A percentile compares a stretch with the other conserved stretches of the same genome.
Conservation (phyloP, 2,888 invertebrate genomes). For the Nephrotoma appendiculata region DNA sequence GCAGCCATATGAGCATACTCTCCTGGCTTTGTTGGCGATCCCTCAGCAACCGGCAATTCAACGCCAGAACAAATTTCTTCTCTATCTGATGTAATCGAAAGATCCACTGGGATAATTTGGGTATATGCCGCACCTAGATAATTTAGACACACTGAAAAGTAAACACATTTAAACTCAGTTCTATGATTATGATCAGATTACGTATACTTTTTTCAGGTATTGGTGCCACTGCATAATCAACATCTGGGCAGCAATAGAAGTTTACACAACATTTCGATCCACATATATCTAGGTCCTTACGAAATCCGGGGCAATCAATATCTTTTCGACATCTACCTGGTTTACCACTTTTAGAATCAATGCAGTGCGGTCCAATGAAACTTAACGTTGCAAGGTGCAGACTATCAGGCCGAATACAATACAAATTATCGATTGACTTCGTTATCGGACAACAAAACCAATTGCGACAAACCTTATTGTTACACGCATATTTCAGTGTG, state of each 20-base stretch:
- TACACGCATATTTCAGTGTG: neutral
- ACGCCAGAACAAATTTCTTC: neutral
- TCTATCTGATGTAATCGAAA: neutral
- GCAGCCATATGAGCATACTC: slow-evolving; percentile 26
- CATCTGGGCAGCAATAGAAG: neutral
- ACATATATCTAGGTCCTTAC: neutral
- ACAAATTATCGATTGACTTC: neutral
- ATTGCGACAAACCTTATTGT: neutral
- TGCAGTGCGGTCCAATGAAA: neutral
- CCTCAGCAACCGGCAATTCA: neutral
- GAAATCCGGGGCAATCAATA: neutral
- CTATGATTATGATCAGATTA: too few relatives aligned
- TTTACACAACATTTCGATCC: neutral
- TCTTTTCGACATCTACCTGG: neutral
- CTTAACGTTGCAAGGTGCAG: neutral
- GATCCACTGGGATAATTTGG: neutral
- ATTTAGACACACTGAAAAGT: neutral
- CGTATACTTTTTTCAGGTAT: neutral
- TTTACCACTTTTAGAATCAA: neutral
- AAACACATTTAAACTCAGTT: neutral
- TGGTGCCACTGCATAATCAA: neutral
- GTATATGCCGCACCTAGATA: neutral
- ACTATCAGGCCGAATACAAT: neutral
- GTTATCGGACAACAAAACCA: neutral
- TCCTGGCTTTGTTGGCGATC: slow-evolving; percentile 14